phyloP scores from a whole-genome alignment of 2,113 vertebrate genomes.

The Athene noctua region DNA sequence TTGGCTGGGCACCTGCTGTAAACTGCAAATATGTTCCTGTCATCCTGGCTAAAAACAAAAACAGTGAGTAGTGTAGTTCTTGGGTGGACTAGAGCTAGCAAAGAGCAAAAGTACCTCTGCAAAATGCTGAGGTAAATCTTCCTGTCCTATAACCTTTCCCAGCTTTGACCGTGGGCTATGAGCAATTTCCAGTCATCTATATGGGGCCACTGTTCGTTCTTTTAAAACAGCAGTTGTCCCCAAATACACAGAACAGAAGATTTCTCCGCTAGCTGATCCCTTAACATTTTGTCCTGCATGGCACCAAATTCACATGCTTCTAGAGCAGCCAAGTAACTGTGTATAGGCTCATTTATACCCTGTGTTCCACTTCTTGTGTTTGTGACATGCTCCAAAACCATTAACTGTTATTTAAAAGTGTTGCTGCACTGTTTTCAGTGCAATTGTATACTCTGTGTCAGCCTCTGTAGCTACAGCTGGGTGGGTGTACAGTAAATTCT shows the following conservation, averaged over 20 bases:
- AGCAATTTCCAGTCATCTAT: not conserved
- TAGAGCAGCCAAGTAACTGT: not conserved
- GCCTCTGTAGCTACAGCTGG: not conserved
- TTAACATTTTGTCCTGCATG: not conserved
- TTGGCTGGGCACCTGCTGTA: slow-evolving; percentile 59
- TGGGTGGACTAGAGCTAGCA: not conserved
- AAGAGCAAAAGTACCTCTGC: slow-evolving; percentile 3
- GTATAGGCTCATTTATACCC: not conserved
- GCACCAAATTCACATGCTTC: not conserved
- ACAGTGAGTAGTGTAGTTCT: not conserved
- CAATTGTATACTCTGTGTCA: not conserved
- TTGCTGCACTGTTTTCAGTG: not conserved
- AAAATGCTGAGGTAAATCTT: slow-evolving; percentile 56
- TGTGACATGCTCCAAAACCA: not conserved
- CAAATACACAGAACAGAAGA: not conserved
- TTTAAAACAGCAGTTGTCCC: not conserved
- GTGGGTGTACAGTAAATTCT: not conserved
- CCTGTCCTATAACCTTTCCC: slow-evolving; percentile 23
- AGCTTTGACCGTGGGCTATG: not conserved
- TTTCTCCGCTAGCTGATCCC: not conserved
- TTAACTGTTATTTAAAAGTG: not conserved
- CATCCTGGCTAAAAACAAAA: slow-evolving; percentile 39
- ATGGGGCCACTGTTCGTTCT: not conserved
- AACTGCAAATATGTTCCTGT: slow-evolving; percentile 61
- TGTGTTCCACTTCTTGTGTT: not conserved